Conservation (phyloP, 2,113 vertebrate species). For the Odocoileus virginianus region DNA sequence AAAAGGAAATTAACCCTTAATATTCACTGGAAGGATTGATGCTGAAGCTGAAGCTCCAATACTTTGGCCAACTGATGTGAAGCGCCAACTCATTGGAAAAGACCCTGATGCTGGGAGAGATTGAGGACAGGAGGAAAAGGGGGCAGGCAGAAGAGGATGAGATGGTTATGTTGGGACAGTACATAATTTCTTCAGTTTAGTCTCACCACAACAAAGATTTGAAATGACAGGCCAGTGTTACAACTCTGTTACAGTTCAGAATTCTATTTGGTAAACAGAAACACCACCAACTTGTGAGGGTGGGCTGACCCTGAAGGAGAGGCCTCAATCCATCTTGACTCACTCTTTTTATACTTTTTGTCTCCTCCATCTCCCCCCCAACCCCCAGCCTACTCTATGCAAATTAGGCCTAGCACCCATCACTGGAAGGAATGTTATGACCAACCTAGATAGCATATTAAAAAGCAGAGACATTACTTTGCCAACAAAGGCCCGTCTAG, state of each 20-base stretch:
- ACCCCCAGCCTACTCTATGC: background rate
- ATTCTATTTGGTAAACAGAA: background rate
- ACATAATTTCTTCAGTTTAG: fast-evolving
- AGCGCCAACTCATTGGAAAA: background rate
- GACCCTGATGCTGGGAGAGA: background rate
- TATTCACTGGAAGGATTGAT: background rate
- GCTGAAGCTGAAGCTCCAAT: background rate
- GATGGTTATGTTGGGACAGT: background rate
- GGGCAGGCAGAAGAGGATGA: background rate
- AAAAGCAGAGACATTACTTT: too few relatives aligned
- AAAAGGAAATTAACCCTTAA: background rate
- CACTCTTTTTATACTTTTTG: background rate
- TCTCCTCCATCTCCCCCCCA: background rate
- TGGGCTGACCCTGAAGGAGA: fast-evolving
- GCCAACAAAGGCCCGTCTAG: too few relatives aligned
- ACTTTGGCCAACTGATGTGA: background rate
- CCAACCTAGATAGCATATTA: too few relatives aligned
- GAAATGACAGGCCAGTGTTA: background rate
- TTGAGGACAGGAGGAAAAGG: background rate
- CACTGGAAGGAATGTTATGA: background rate
- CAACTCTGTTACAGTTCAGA: background rate
- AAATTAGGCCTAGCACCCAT: background rate
- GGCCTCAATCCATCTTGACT: background rate
- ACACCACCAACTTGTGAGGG: background rate
- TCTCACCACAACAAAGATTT: background rate